Evolutionary conservation across 1,140 invertebrate genomes (phyloP), one percentile per base, ranked within the genome.

Genomic region (Vanessa tameamea): DNA sequence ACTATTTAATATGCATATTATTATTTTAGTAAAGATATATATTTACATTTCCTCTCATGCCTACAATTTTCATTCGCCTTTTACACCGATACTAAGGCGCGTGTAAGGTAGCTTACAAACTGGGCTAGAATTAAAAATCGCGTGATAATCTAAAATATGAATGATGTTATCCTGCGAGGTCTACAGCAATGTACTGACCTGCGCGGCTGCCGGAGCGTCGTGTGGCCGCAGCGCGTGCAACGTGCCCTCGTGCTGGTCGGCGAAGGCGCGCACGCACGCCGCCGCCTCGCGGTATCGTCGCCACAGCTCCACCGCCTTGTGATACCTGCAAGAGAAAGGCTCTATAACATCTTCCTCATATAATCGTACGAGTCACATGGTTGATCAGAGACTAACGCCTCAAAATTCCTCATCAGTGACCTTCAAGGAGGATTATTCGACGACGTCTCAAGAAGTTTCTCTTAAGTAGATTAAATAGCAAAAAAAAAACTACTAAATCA

Each of bases 281-380:
- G 95, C 96, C 2, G 96, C 95, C 80, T 96, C 96, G 26, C 95
- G 93, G 90, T 97, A 97, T 63, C 95, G 94, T 79, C 95, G 93
- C 96, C 96, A 97, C 47, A 97, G 93, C 43, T 95, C 94, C 59
- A 96, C 96, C 4, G 96, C 96, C 86, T 95, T 91, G 80, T 96
- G 95, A 90, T 95, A 95, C 79, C 94, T 94, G 81, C 15, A 47
- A n/a, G n/a, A 7, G n/a, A 20, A 55, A 16, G 0, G 7, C 51
- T n/a, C 8, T 15, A 15, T 5, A 16, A 53, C 51, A 9, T 53
- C n/a, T 12, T 15, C 4, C 14, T 50, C 48, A 14, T 1, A 43
- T 50, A 50, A 50, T 50, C 12, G 48, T 50, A 15, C 2, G n/a
- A n/a, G 48, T 50, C 13, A 2, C 2, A 43, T 8, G 8, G 37